Percentiles rank a stretch among this genome's conserved stretches.
phyloP scores from a whole-genome alignment of 2,888 invertebrate species.

The Rosalia funebris region DNA sequence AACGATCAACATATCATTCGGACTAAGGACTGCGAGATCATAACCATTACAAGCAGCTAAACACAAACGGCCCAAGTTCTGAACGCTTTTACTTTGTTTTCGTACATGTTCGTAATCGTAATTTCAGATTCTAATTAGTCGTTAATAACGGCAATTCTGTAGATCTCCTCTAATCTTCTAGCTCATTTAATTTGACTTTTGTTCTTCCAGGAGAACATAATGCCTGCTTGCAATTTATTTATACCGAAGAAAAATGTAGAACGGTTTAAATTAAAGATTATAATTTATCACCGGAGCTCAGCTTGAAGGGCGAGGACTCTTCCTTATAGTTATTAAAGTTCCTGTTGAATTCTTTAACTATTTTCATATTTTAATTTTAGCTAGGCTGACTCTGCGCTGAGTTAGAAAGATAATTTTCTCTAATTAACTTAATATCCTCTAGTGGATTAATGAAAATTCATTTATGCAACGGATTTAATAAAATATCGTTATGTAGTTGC shows the following conservation, averaged over 20 bases:
- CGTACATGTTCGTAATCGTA: slow-evolving; percentile 31
- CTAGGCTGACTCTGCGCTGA: background rate
- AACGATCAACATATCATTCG: background rate
- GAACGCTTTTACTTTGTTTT: slow-evolving; percentile 34
- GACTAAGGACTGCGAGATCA: slow-evolving; percentile 24
- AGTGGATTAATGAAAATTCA: background rate
- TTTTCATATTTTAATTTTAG: background rate
- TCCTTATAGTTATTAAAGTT: background rate
- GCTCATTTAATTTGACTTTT: slow-evolving; percentile 41
- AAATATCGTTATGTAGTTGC: too few species aligned
- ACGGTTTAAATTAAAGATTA: background rate
- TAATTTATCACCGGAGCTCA: background rate
- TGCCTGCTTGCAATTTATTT: background rate
- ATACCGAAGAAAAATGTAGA: background rate
- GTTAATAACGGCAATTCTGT: slow-evolving; percentile 40
- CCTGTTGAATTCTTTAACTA: background rate
- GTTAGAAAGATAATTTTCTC: background rate
- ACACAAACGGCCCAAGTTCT: slow-evolving; percentile 46
- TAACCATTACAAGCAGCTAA: slow-evolving; percentile 44
- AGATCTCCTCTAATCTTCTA: slow-evolving; percentile 42
- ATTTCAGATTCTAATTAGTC: slow-evolving; percentile 38
- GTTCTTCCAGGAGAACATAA: slow-evolving; percentile 15
- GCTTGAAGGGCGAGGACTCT: background rate
- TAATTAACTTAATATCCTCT: background rate
- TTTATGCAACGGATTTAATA: too few species aligned